Evolutionary conservation across 2,888 invertebrate species (phyloP), one percentile per base, ranked within the genome.

Genomic region (Hirtodrosophila cameraria): DNA sequence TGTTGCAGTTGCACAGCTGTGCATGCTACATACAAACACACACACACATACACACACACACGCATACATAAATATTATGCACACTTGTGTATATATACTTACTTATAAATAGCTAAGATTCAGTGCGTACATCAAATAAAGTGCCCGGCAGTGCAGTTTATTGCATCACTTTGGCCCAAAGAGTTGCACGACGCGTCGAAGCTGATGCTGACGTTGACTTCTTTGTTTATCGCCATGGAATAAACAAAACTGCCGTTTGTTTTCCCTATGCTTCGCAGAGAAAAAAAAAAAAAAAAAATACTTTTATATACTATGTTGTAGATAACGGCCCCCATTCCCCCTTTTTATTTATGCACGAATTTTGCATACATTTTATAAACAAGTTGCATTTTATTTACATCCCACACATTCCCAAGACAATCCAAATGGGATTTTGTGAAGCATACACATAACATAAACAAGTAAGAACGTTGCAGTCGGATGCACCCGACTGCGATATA

Each of bases 301-400:
- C 77, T 79, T 79, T 77, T 79, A 77, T 82, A 48, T 58, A n/a
- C n/a, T n/a, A 77, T 82, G 82, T 35, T 53, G 7, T 0, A 23
- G 23, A n/a, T n/a, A n/a, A 53, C 60, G 18, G 55, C 18, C 41
- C 30, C 20, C 13, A 46, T 58, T 36, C 7, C 36, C 23, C 30
- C n/a, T 11, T 27, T 25, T 5, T 31, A 52, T 31, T 31, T 11
- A 36, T 25, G 16, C 18, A 49, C 42, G 50, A 36, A 58, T 60
- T 55, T 59, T 41, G 58, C 52, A 46, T 41, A 61, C 54, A 61
- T 48, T 64, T 48, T 57, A 18, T 18, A 41, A 70, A 52, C 65
- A 64, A 53, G 43, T 35, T 48, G 43, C 35, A 25, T 53, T 70
- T 68, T 57, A 68, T 70, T 46, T 52, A 73, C 77, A 46, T 36